Evolutionary conservation across 1,140 invertebrate species (phyloP), one percentile per base, ranked within the genome.

Genomic region (Lysiphlebus fabarum): DNA sequence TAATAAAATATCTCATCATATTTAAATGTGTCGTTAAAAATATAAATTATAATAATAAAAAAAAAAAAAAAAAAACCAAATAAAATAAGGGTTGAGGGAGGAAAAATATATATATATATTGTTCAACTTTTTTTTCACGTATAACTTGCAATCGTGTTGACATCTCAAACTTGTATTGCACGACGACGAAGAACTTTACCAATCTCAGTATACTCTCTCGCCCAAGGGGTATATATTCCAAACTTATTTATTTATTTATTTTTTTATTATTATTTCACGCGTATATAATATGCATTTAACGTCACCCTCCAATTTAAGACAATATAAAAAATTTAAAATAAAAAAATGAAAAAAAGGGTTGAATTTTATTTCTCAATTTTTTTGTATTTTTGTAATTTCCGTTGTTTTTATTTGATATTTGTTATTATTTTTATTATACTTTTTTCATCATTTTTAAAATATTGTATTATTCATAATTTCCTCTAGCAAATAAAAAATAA

Each of bases 101-200:
- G 11, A 37, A 34, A 57, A 57, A 40, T n/a, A n/a, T n/a, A n/a
- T n/a, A n/a, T n/a, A n/a, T n/a, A n/a, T n/a, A n/a, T n/a, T n/a
- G n/a, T n/a, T n/a, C 50, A 59, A 55, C 58, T 59, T 59, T 48
- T 40, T 48, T n/a, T n/a, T n/a, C n/a, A n/a, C 51, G 38, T 36
- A 11, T 59, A 68, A 67, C 66, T 68, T 53, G 64, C 62, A 67
- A 68, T 66, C 62, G 64, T 57, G 61, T 61, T 65, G 63, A 66
- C 68, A 67, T 64, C 58, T 63, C 12, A 41, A 66, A 62, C 64
- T 62, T 64, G 17, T 17, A 17, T 17, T 17, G 53, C 54, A 42
- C 54, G 50, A 64, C 54, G 50, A 64, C 65, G 66, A 68, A 67
- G 65, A 70, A 69, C 64, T 70, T 72, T 65, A 58, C 61, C 63